Conservation (phyloP, 2,113 vertebrate species). For the Chascanopsetta lugubris region DNA sequence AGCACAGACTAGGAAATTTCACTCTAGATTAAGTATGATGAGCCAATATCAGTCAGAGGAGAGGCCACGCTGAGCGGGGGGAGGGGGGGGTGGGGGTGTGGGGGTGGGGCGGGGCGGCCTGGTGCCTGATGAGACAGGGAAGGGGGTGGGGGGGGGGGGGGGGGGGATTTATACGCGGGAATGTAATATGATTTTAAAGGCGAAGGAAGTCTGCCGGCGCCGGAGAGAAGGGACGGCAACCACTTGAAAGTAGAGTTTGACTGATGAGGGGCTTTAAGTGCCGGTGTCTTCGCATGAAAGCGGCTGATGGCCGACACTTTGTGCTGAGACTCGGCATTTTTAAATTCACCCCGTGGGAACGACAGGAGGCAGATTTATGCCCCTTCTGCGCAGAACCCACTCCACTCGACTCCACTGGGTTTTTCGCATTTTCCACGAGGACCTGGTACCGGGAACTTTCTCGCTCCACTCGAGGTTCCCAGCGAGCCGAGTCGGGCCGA, state of each 20-base stretch:
- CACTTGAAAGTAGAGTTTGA: conserved; percentile 45
- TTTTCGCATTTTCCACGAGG: too few relatives aligned
- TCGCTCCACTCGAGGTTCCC: too few relatives aligned
- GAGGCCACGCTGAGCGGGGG: conserved; percentile 85
- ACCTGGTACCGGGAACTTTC: too few relatives aligned
- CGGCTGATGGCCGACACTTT: conserved; percentile 6
- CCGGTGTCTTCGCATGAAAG: neutral
- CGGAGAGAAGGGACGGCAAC: conserved; percentile 24
- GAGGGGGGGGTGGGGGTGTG: too few relatives aligned
- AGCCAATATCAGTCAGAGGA: conserved; percentile 97
- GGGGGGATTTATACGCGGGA: conserved; percentile 90
- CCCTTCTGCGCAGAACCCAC: neutral
- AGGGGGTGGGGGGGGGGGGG: conserved; percentile 81
- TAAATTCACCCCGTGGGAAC: neutral
- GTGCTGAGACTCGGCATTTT: neutral
- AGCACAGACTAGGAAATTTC: conserved; percentile 99
- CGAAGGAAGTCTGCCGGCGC: conserved; percentile 72
- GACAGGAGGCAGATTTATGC: neutral
- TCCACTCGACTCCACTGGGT: neutral
- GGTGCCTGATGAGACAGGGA: conserved; percentile 90
- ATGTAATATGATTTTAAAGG: conserved; percentile 91
- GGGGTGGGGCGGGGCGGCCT: too few relatives aligned
- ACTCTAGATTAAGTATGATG: conserved; percentile 99
- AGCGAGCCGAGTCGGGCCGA: too few relatives aligned
- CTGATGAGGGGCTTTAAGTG: conserved; percentile 30